Evolutionary conservation across 2,888 invertebrate genomes (phyloP).

Genomic region (Lepidocyrtoides sp.): DNA sequence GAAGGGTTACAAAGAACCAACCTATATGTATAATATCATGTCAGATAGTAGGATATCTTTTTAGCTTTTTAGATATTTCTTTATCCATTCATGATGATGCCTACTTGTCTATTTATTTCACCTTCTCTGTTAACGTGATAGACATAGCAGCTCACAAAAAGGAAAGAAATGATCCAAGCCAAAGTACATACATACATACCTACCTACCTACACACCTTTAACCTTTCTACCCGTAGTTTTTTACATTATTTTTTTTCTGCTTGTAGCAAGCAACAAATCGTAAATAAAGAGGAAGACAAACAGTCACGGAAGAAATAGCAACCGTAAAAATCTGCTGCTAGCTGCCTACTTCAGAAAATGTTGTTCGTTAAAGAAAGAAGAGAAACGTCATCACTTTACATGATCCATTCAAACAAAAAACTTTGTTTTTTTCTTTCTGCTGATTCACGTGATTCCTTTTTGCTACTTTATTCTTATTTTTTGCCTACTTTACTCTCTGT

Average conservation of each 20-base stretch:
- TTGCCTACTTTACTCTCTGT: not conserved
- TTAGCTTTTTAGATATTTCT: too few species aligned
- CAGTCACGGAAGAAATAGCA: not conserved
- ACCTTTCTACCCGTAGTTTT: not conserved
- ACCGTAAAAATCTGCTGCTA: not conserved
- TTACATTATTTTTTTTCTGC: too few species aligned
- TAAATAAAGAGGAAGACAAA: not conserved
- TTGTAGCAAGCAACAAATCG: not conserved
- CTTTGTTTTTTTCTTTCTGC: not conserved
- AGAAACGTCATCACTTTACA: conserved; percentile 11
- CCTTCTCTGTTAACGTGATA: conserved; percentile 3
- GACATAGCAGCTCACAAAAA: too few species aligned
- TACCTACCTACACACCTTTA: too few species aligned
- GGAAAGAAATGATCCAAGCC: too few species aligned
- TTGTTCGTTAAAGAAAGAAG: conserved; percentile 9
- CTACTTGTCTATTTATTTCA: not conserved
- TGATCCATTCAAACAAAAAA: not conserved
- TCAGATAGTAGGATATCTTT: too few species aligned
- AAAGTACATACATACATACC: too few species aligned
- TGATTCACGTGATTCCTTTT: conserved; percentile 28
- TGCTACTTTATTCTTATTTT: not conserved
- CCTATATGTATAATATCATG: too few species aligned
- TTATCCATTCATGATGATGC: not conserved
- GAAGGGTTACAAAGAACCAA: not conserved
- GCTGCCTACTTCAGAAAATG: not conserved